Conservation (phyloP, 1,140 invertebrate species). For the Drosophila micromelanica region DNA sequence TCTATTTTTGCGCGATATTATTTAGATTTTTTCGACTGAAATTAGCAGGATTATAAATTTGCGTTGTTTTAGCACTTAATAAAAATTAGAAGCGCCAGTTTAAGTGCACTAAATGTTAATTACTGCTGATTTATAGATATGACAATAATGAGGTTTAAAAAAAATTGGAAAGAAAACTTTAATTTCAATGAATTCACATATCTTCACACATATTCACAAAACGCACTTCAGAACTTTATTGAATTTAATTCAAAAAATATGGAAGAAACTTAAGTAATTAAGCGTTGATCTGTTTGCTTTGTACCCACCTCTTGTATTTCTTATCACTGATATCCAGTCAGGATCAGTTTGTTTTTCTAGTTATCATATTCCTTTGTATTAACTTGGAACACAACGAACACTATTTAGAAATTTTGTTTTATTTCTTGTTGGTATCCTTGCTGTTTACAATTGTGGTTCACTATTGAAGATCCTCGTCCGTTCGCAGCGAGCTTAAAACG, state of each 20-base stretch:
- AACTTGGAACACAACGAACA: conserved; percentile 6
- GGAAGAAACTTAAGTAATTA: too few relatives aligned
- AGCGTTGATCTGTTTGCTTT: too few relatives aligned
- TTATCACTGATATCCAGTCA: conserved; percentile 52
- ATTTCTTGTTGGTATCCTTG: background rate
- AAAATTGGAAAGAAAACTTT: too few relatives aligned
- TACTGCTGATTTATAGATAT: too few relatives aligned
- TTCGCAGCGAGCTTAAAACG: conserved; percentile 67
- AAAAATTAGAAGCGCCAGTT: background rate
- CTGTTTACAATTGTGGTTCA: background rate
- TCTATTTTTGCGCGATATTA: conserved; percentile 8
- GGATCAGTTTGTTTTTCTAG: conserved; percentile 56
- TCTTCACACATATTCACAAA: too few relatives aligned
- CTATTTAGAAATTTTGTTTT: background rate
- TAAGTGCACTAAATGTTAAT: background rate
- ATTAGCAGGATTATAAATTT: background rate
- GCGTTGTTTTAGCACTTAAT: background rate
- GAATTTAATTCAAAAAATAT: too few relatives aligned
- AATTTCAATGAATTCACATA: too few relatives aligned
- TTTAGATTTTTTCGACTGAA: background rate
- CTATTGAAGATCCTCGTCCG: conserved; percentile 26
- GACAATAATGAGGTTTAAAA: too few relatives aligned
- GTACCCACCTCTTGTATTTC: conserved; percentile 44
- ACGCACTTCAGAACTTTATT: too few relatives aligned
- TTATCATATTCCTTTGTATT: conserved; percentile 50